These are phyloP conservation scores for Thryonomys swinderianus DNA, from an alignment of 2,113 vertebrate genomes.

Conservation along the genomic window DNA sequence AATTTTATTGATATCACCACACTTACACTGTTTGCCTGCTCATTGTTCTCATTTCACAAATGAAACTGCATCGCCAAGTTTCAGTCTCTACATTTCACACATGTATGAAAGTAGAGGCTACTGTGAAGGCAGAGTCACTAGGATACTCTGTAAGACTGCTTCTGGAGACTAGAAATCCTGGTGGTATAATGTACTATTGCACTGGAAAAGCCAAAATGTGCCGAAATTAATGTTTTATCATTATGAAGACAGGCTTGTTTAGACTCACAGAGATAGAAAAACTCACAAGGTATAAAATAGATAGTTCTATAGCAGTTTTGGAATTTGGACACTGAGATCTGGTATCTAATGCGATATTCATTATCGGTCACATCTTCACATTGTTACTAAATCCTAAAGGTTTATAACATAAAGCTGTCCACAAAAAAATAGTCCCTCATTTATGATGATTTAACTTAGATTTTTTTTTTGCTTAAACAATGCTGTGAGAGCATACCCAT, in stretches of 20 bases:
- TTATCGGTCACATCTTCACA: not conserved
- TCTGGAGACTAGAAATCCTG: not conserved
- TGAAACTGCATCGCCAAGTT: not conserved
- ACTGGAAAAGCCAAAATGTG: not conserved
- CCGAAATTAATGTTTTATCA: conserved; percentile 9
- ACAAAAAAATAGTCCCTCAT: not conserved
- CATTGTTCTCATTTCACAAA: conserved; percentile 36
- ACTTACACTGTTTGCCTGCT: not conserved
- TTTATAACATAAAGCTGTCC: conserved; percentile 38
- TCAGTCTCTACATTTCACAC: not conserved
- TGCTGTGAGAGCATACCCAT: not conserved
- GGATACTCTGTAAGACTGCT: not conserved
- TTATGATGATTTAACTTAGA: not conserved
- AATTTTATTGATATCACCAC: not conserved
- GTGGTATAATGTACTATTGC: not conserved
- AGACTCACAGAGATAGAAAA: conserved; percentile 1
- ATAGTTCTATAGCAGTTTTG: not conserved
- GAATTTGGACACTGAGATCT: not conserved
- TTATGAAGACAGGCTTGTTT: not conserved
- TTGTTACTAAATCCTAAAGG: not conserved
- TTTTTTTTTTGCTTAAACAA: not conserved
- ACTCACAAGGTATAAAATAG: not conserved
- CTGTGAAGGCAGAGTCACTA: not conserved
- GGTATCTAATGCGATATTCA: not conserved
- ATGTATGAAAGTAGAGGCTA: not conserved